phyloP scores from a whole-genome alignment of 2,888 invertebrate species.

The Synanthedon vespiformis region DNA sequence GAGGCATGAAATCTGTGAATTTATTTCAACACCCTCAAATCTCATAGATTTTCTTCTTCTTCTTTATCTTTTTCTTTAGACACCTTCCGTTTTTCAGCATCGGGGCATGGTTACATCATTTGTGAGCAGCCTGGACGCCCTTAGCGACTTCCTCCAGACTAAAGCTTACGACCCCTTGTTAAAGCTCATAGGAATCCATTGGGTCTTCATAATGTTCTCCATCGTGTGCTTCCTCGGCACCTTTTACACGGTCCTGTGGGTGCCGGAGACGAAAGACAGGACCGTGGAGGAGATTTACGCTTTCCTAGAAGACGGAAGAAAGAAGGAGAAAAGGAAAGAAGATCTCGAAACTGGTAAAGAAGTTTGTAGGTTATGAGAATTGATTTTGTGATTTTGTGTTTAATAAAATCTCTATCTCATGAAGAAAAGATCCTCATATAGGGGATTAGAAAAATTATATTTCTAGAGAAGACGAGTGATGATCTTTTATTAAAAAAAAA shows the following conservation, averaged over 20 bases:
- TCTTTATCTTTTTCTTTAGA: too few species aligned
- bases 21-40: too few species aligned
- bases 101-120: constrained; percentile 61
- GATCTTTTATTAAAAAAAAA: too few species aligned
- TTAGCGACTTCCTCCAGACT: constrained; percentile 59
- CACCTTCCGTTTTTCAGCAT: constrained; percentile 31
- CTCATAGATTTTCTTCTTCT: too few species aligned
- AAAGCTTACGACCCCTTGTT: constrained; percentile 58
- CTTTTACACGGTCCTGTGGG: constrained; percentile 53
- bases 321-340: constrained; percentile 48
- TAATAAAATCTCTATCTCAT: too few species aligned
- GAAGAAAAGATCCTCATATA: too few species aligned
- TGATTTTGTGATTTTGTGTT: not conserved
- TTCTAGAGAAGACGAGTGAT: too few species aligned
- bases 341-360: constrained; percentile 39
- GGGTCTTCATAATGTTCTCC: constrained; percentile 62
- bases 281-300: constrained; percentile 56
- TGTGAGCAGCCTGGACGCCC: constrained; percentile 50
- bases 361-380: constrained; percentile 42
- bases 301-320: constrained; percentile 39
- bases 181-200: constrained; percentile 57
- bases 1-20: too few species aligned
- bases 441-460: too few species aligned
- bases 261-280: constrained; percentile 57
- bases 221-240: constrained; percentile 54